Percentiles rank a stretch among this genome's conserved stretches.
Evolutionary conservation across 2,797 vertebrate species (phyloP).

Genomic region (Epinephelus awoara): DNA sequence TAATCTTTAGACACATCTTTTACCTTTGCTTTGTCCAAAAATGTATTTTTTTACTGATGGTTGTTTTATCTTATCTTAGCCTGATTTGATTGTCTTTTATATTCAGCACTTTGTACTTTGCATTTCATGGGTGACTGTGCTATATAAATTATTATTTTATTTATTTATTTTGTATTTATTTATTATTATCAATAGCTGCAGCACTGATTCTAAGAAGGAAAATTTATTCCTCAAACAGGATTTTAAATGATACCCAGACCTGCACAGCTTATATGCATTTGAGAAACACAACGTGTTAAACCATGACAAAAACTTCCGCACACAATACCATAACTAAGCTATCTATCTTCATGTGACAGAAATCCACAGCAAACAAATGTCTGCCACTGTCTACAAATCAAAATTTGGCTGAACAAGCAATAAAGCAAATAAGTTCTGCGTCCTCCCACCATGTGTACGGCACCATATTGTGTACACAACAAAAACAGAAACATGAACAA

Average conservation of each 20-base stretch:
- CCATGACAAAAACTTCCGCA: not conserved
- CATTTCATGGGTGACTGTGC: too few species aligned
- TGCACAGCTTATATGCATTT: not conserved
- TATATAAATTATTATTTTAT: too few species aligned
- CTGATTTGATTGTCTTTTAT: too few species aligned
- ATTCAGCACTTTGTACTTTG: too few species aligned
- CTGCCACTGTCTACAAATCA: not conserved
- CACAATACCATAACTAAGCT: not conserved
- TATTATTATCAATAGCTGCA: too few species aligned
- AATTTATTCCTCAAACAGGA: not conserved
- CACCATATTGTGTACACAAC: conserved; percentile 7
- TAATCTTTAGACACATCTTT: too few species aligned
- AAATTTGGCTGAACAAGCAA: conserved; percentile 9
- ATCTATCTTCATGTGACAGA: not conserved
- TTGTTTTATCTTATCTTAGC: too few species aligned
- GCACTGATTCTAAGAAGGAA: too few species aligned
- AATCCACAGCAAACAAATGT: not conserved
- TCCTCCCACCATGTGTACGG: not conserved
- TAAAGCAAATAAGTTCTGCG: not conserved
- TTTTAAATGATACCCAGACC: not conserved
- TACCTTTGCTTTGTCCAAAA: too few species aligned
- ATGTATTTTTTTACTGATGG: too few species aligned
- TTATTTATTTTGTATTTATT: too few species aligned
- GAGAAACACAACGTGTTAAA: not conserved
- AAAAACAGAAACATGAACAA: conserved; percentile 25